A percentile compares a stretch with the other conserved stretches of the same genome.
Evolutionary conservation across 2,888 invertebrate species (phyloP).

Genomic region (Stegophylla sp.): DNA sequence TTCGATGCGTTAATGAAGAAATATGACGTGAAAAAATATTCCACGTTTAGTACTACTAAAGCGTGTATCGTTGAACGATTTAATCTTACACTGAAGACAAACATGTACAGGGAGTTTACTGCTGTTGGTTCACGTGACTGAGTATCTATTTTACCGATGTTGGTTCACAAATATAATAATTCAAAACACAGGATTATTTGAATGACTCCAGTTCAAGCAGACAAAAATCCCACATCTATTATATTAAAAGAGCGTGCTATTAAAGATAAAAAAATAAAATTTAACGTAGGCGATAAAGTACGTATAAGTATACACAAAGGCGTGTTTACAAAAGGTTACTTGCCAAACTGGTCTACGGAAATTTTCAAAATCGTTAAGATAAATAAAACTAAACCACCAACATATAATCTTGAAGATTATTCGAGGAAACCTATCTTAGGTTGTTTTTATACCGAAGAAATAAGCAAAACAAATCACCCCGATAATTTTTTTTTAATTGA

Average conservation of each 20-base stretch:
- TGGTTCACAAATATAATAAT: background rate
- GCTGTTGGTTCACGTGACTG: no score
- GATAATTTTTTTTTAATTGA: conserved; percentile 63
- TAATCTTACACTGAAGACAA: conserved; percentile 16
- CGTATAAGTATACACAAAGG: background rate
- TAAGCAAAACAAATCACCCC: conserved; percentile 61
- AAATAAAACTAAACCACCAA: background rate
- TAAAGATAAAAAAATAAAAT: background rate
- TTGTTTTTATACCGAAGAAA: conserved; percentile 63
- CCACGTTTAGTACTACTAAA: conserved; percentile 32
- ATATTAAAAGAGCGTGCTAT: background rate
- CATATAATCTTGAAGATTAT: conserved; percentile 23
- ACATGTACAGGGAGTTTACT: background rate
- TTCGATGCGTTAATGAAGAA: conserved; percentile 57
- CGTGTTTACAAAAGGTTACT: no score
- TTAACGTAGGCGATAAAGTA: background rate
- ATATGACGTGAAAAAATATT: no score
- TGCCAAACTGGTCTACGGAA: no score
- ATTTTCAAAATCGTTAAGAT: conserved; percentile 13
- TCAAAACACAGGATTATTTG: no score
- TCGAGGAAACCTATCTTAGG: conserved; percentile 61
- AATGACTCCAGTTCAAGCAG: background rate
- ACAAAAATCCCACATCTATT: background rate
- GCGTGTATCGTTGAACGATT: conserved; percentile 46
- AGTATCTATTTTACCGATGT: background rate